Percentiles rank a stretch among this genome's conserved stretches.
Evolutionary conservation across 2,888 invertebrate species (phyloP).

Genomic region (Unio pictorum): DNA sequence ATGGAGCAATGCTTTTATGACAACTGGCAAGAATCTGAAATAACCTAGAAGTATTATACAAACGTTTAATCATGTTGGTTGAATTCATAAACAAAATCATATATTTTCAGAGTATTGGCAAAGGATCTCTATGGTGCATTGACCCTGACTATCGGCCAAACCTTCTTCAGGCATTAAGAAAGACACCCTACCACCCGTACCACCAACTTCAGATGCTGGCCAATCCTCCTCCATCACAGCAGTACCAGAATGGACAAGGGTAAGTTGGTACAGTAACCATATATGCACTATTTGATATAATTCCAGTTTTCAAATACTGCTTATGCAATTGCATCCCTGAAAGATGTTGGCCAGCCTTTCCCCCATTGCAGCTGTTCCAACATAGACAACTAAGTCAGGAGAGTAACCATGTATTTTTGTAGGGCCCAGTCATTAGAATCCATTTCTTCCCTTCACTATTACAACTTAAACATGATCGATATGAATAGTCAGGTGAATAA

Average conservation of each 20-base stretch:
- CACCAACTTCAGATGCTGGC: conserved; percentile 70
- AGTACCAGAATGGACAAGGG: conserved; percentile 43
- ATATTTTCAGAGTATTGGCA: conserved; percentile 85
- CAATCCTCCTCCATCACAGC: conserved; percentile 46
- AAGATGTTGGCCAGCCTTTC: background rate
- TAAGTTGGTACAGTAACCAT: conserved; percentile 15
- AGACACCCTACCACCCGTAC: conserved; percentile 82
- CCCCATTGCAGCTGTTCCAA: background rate
- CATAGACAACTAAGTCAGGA: too few relatives aligned
- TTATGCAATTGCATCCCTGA: too few relatives aligned
- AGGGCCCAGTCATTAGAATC: too few relatives aligned
- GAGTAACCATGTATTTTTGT: too few relatives aligned
- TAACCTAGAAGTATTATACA: background rate
- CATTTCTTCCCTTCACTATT: too few relatives aligned
- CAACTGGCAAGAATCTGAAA: background rate
- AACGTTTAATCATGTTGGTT: background rate
- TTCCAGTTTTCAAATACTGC: too few relatives aligned
- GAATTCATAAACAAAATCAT: background rate
- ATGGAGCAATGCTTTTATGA: background rate
- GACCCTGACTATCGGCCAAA: conserved; percentile 93
- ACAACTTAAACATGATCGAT: too few relatives aligned
- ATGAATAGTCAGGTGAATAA: too few relatives aligned
- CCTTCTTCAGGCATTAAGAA: conserved; percentile 88
- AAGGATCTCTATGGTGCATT: conserved; percentile 96
- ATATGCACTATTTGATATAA: too few relatives aligned